Evolutionary conservation across 2,888 invertebrate genomes (phyloP).

Genomic region (Sisyra terminalis): DNA sequence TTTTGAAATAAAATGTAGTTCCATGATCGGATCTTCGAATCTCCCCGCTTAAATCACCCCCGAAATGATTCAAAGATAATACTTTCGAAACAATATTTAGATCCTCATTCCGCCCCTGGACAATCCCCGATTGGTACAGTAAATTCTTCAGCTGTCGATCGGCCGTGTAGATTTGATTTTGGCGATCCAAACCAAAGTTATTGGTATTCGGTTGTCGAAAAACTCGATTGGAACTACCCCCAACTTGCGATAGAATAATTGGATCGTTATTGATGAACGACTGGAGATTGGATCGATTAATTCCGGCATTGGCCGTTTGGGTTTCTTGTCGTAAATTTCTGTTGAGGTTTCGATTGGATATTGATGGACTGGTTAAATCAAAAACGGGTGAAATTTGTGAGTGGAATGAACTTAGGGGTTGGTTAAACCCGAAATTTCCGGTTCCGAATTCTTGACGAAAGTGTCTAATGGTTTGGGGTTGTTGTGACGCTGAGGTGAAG

Average conservation of each 20-base stretch:
- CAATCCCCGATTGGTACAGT: conserved; percentile 47
- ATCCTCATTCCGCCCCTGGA: conserved; percentile 43
- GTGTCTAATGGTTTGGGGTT: neutral
- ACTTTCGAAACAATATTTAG: conserved; percentile 69
- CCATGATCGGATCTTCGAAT: conserved; percentile 5
- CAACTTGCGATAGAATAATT: too few species aligned
- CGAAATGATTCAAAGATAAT: conserved; percentile 54
- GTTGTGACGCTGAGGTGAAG: conserved; percentile 6
- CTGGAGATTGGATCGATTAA: neutral
- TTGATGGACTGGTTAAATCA: conserved; percentile 8
- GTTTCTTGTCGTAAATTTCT: conserved; percentile 15
- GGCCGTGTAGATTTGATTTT: conserved; percentile 19
- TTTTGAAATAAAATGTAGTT: too few species aligned
- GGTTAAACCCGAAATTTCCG: conserved; percentile 18
- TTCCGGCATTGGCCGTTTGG: conserved; percentile 13
- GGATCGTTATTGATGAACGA: too few species aligned
- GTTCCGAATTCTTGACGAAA: conserved; percentile 22
- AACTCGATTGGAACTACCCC: conserved; percentile 12
- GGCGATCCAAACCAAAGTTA: conserved; percentile 14
- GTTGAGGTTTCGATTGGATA: conserved; percentile 15
- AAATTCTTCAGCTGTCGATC: conserved; percentile 44
- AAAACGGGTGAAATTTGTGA: neutral
- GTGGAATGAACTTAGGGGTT: neutral
- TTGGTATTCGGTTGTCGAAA: conserved; percentile 10
- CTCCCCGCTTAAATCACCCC: conserved; percentile 12